phyloP scores from a whole-genome alignment of 2,113 vertebrate species.

The Toxotes jaculatrix region DNA sequence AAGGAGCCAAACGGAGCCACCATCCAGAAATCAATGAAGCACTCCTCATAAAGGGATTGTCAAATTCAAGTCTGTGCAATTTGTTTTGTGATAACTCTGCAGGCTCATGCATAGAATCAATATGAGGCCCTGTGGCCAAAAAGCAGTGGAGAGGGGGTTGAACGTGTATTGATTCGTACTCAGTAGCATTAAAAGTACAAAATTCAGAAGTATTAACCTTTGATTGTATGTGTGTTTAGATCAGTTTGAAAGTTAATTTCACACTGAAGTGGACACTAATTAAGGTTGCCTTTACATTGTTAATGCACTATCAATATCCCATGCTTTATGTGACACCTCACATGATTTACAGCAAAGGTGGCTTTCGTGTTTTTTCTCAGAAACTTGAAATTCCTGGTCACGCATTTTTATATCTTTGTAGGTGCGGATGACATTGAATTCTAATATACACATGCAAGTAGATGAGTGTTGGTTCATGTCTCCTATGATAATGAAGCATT shows the following conservation, averaged over 20 bases:
- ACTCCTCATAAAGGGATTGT: slow-evolving; percentile 67
- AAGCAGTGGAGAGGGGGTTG: neutral
- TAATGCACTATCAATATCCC: slow-evolving; percentile 7
- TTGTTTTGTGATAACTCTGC: slow-evolving; percentile 74
- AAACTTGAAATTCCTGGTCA: neutral
- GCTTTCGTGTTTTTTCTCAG: neutral
- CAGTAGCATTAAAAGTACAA: slow-evolving; percentile 29
- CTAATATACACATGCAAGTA: neutral
- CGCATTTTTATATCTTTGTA: neutral
- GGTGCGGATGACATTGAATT: neutral
- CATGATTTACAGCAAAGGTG: neutral
- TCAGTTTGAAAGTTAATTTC: slow-evolving; percentile 17
- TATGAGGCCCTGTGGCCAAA: slow-evolving; percentile 41
- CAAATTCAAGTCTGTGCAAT: slow-evolving; percentile 74
- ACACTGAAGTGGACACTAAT: slow-evolving; percentile 12
- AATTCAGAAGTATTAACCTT: slow-evolving; percentile 37
- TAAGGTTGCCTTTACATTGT: slow-evolving; percentile 16
- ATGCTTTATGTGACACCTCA: slow-evolving; percentile 5
- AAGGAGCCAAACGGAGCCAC: slow-evolving; percentile 66
- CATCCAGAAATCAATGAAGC: slow-evolving; percentile 76
- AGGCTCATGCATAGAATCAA: slow-evolving; percentile 70
- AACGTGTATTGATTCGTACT: slow-evolving; percentile 51
- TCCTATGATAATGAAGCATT: slow-evolving; percentile 10
- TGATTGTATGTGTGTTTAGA: slow-evolving; percentile 30
- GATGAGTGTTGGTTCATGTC: neutral